Evolutionary conservation across 1,140 invertebrate species (phyloP).

Genomic region (Acyrthosiphon pisum): DNA sequence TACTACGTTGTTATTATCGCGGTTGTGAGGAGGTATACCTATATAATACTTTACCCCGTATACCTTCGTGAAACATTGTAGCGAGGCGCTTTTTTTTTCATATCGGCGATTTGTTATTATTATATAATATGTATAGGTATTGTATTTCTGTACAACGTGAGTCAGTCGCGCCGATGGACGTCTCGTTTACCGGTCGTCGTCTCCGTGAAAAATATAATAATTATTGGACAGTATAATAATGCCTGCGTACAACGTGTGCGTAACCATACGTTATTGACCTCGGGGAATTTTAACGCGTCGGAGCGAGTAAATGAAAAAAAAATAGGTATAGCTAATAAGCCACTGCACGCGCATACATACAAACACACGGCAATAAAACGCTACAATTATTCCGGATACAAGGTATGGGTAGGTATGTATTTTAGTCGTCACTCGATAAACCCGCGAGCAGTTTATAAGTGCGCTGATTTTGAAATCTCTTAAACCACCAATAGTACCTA

Average conservation of each 20-base stretch:
- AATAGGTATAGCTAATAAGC: background rate
- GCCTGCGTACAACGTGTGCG: background rate
- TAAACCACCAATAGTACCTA: background rate
- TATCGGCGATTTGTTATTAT: background rate
- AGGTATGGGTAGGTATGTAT: background rate
- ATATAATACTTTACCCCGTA: too few relatives aligned
- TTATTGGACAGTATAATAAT: background rate
- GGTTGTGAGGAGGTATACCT: background rate
- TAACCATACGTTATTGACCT: constrained; percentile 1
- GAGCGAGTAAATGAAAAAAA: constrained; percentile 14
- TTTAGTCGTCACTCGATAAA: background rate
- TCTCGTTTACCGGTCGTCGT: constrained; percentile 5
- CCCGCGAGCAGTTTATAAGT: background rate
- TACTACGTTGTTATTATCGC: background rate
- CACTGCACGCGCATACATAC: background rate
- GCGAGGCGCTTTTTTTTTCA: background rate
- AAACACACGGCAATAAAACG: background rate
- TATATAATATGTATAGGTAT: background rate
- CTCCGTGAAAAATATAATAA: background rate
- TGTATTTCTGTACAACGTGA: background rate
- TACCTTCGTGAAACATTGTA: background rate
- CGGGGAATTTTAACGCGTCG: background rate
- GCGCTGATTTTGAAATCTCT: background rate
- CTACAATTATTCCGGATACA: background rate
- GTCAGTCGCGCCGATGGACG: background rate